Percentiles rank a stretch among this genome's conserved stretches.
These are phyloP conservation scores for Anomalospiza imberbis DNA, from an alignment of 2,797 vertebrate species.

Conservation along the genomic window DNA sequence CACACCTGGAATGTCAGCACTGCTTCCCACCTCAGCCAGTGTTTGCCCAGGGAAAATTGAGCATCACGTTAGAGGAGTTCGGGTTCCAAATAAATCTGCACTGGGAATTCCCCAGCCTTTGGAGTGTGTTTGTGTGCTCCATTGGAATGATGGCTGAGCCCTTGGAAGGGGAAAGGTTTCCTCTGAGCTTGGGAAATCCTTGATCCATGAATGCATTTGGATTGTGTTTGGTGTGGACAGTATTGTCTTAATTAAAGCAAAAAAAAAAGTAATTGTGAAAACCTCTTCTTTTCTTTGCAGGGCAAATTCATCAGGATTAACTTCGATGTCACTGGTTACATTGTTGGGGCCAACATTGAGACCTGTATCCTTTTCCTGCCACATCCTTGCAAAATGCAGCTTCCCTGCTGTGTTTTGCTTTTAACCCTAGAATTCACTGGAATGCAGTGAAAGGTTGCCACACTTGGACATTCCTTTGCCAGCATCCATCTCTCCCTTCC, in stretches of 20 bases:
- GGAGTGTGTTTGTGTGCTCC: neutral
- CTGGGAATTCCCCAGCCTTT: neutral
- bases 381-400: neutral
- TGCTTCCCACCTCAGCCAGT: neutral
- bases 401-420: neutral
- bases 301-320: slow-evolving; percentile 85
- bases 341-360: slow-evolving; percentile 94
- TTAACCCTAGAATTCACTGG: neutral
- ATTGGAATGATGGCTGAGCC: neutral
- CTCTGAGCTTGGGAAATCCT: neutral
- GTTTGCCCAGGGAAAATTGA: neutral
- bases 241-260: neutral
- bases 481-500: neutral
- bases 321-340: slow-evolving; percentile 89
- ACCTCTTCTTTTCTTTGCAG: slow-evolving; percentile 57
- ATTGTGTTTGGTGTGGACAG: neutral
- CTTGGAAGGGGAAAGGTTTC: neutral
- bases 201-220: too few relatives aligned
- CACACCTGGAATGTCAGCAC: neutral
- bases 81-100: neutral
- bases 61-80: neutral
- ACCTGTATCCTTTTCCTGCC: slow-evolving; percentile 81
- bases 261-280: neutral
- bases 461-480: neutral
- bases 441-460: neutral